A percentile compares a stretch with the other conserved stretches of the same genome.
These are phyloP conservation scores for Acyrthosiphon pisum DNA, from an alignment of 1,140 invertebrate genomes.

Conservation along the genomic window DNA sequence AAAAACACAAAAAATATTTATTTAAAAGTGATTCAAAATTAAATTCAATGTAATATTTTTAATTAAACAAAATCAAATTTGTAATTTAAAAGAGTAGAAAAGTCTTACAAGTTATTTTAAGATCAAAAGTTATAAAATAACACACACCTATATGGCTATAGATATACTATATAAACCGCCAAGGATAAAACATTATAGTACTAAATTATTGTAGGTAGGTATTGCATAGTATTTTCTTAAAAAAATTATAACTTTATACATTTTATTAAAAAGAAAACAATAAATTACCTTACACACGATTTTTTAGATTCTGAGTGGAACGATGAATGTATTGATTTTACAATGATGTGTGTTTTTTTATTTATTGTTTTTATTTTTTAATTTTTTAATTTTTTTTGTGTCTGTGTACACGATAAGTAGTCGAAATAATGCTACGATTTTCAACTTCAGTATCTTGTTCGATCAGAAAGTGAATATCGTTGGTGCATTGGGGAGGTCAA, in stretches of 20 bases:
- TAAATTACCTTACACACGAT: neutral
- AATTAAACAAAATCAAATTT: neutral
- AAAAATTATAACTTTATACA: neutral
- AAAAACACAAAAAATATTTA: neutral
- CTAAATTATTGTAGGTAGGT: neutral
- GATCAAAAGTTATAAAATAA: neutral
- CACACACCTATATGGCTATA: too few relatives aligned
- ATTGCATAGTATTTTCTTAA: neutral
- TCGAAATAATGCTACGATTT: too few relatives aligned
- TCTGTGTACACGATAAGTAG: too few relatives aligned
- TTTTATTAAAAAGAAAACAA: neutral
- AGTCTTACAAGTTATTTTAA: neutral
- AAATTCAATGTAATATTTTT: neutral
- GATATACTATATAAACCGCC: neutral
- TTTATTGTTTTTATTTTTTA: too few relatives aligned
- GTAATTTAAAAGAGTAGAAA: neutral
- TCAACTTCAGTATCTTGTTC: too few relatives aligned
- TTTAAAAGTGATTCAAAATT: neutral
- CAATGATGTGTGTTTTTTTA: too few relatives aligned
- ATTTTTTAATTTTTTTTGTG: too few relatives aligned
- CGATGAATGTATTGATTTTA: too few relatives aligned
- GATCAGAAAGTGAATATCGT: too few relatives aligned
- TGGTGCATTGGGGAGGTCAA: too few relatives aligned
- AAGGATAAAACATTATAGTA: neutral
- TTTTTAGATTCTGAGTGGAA: too few relatives aligned